Evolutionary conservation across 2,797 vertebrate genomes (phyloP).

Genomic region (Okamejei kenojei): DNA sequence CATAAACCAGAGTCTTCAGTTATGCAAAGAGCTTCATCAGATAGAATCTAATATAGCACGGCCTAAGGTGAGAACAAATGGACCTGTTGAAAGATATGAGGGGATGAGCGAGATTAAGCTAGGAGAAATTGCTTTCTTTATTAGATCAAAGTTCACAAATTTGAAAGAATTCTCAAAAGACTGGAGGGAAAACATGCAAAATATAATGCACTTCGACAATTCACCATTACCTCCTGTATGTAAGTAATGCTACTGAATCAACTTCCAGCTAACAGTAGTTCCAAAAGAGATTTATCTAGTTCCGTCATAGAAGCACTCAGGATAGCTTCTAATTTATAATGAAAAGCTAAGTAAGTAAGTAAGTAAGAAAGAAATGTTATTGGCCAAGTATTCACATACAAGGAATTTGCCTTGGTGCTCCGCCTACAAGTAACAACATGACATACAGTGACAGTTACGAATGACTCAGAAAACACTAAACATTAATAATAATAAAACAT

Average conservation of each 20-base stretch:
- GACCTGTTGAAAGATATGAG: not conserved
- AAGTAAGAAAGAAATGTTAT: too few relatives aligned
- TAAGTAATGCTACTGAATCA: not conserved
- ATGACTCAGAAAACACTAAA: too few relatives aligned
- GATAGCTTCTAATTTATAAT: not conserved
- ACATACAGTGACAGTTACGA: too few relatives aligned
- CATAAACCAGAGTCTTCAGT: not conserved
- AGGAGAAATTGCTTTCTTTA: not conserved
- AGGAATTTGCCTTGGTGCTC: too few relatives aligned
- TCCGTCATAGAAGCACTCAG: not conserved
- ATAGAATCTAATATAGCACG: not conserved
- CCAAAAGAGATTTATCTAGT: not conserved
- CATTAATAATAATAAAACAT: too few relatives aligned
- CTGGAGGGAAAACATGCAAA: not conserved
- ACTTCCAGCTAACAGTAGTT: too few relatives aligned
- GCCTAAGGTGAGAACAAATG: not conserved
- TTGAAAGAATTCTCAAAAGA: not conserved
- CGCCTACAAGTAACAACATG: too few relatives aligned
- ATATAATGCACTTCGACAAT: not conserved
- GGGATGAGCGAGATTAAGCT: not conserved
- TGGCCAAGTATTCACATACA: too few relatives aligned
- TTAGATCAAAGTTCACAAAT: not conserved
- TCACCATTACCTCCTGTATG: not conserved
- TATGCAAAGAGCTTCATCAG: not conserved
- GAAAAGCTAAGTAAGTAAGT: too few relatives aligned